Evolutionary conservation across 2,113 vertebrate species (phyloP).

Genomic region (Bothrops jararaca): DNA sequence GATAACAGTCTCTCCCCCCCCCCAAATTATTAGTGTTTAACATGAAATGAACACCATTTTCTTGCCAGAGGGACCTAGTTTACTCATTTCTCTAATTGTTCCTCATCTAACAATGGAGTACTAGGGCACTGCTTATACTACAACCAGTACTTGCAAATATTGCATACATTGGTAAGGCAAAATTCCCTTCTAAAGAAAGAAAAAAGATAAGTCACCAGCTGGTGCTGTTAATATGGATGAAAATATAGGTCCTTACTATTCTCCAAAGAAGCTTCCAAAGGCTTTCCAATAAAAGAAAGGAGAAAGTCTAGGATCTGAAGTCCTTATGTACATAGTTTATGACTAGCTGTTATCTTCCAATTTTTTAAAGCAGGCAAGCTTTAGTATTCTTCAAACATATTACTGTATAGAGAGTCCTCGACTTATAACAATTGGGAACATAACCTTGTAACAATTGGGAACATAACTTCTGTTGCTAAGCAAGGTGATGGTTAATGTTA

Average conservation of each 20-base stretch:
- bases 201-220: background rate
- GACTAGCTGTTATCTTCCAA: background rate
- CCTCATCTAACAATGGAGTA: background rate
- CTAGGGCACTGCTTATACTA: background rate
- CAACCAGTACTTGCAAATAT: background rate
- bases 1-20: background rate
- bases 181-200: background rate
- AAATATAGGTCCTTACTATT: background rate
- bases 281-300: background rate
- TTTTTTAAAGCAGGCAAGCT: background rate
- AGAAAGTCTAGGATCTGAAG: background rate
- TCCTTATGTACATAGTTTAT: background rate
- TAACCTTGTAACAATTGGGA: background rate
- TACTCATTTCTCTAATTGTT: background rate
- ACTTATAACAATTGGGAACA: background rate
- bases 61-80: background rate
- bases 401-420: background rate
- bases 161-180: background rate
- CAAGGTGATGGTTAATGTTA: background rate
- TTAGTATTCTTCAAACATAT: background rate
- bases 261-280: background rate
- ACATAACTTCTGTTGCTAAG: background rate
- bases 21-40: slow-evolving; percentile 39
- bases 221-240: background rate
- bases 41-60: background rate